phyloP scores from a whole-genome alignment of 2,888 invertebrate genomes.

The Ophioninae sp. region DNA sequence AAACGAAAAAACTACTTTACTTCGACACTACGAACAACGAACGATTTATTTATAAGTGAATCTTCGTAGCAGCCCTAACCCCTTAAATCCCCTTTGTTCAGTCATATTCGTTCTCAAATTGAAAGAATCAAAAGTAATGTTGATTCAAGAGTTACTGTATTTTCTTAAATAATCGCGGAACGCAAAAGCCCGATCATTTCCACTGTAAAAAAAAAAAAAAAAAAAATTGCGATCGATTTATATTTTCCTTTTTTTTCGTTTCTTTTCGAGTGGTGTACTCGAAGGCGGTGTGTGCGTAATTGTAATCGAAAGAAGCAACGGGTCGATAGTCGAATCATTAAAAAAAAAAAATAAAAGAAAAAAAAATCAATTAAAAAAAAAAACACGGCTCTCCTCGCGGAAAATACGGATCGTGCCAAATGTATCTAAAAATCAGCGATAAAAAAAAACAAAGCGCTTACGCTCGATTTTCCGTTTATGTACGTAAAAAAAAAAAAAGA shows the following conservation, averaged over 20 bases:
- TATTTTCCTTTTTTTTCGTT: conserved; percentile 31
- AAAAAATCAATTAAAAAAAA: conserved; percentile 14
- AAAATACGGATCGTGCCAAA: conserved; percentile 58
- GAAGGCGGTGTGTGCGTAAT: conserved; percentile 52
- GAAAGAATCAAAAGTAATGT: conserved; percentile 8
- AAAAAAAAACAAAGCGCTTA: conserved; percentile 50
- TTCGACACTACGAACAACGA: too few relatives aligned
- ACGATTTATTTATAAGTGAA: too few relatives aligned
- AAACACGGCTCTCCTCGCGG: conserved; percentile 43
- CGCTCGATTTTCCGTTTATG: conserved; percentile 46
- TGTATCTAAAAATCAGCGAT: conserved; percentile 48
- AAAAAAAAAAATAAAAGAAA: conserved; percentile 24
- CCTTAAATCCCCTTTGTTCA: neutral
- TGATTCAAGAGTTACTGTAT: conserved; percentile 26
- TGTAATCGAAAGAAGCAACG: conserved; percentile 48
- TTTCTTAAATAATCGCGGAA: conserved; percentile 55
- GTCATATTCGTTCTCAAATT: neutral
- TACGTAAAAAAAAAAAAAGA: conserved; percentile 42
- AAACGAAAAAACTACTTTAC: too few relatives aligned
- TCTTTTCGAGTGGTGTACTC: conserved; percentile 65
- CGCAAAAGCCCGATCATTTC: conserved; percentile 51
- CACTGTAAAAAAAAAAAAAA: conserved; percentile 53
- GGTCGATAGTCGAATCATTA: conserved; percentile 32
- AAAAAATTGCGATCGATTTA: neutral
- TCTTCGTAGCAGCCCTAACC: too few relatives aligned